Percentiles rank a stretch among this genome's conserved stretches.
These are phyloP conservation scores for Andrena praecox DNA, from an alignment of 2,888 invertebrate species.

Conservation along the genomic window DNA sequence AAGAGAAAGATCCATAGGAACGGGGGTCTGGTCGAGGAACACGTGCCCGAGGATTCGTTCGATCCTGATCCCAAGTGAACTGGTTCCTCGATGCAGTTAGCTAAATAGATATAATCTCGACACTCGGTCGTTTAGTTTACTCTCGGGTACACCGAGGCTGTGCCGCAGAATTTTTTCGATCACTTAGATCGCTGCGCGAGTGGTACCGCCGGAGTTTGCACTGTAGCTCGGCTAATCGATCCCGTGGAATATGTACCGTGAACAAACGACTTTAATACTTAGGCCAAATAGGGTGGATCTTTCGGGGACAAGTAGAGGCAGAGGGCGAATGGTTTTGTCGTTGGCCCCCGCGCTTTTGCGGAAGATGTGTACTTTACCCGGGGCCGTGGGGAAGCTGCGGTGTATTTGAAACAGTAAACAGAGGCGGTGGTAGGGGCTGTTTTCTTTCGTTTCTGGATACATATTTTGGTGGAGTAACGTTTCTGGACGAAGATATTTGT, in stretches of 20 bases:
- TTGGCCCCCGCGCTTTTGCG: neutral
- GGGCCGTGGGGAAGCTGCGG: neutral
- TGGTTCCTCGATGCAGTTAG: slow-evolving; percentile 3
- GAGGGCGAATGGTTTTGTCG: slow-evolving; percentile 1
- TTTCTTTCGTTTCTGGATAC: neutral
- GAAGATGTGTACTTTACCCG: neutral
- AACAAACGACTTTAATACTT: slow-evolving; percentile 26
- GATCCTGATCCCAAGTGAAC: slow-evolving; percentile 5
- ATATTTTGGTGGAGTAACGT: neutral
- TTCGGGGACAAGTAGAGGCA: neutral
- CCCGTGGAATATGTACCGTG: neutral
- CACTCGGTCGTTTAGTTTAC: slow-evolving; percentile 7
- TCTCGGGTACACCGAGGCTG: slow-evolving; percentile 21
- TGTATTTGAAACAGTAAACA: slow-evolving; percentile 11
- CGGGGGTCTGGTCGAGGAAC: too few relatives aligned
- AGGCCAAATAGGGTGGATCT: neutral
- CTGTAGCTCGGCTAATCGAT: slow-evolving; percentile 5
- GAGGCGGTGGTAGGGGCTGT: neutral
- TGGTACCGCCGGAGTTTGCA: neutral
- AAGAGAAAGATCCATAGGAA: too few relatives aligned
- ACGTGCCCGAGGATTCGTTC: neutral
- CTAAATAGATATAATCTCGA: slow-evolving; percentile 36
- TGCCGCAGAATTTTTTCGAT: slow-evolving; percentile 14
- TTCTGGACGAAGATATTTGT: neutral
- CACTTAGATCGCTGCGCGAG: neutral